Base-by-base conservation (phyloP, 2,113 vertebrate species). In the Phalacrocorax brasilianus region DNA sequence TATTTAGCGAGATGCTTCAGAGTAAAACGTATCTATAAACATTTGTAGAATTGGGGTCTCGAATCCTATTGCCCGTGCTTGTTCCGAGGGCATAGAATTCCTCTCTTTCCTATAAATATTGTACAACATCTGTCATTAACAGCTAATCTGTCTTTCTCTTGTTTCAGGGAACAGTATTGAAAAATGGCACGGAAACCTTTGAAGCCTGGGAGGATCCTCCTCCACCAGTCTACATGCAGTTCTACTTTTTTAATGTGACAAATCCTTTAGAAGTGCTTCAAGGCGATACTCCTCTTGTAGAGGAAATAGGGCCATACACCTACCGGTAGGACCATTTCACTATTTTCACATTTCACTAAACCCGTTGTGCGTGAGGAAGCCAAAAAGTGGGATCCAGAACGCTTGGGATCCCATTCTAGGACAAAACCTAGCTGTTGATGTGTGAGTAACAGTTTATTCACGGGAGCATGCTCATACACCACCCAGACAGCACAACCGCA, bases 171-270 rank as follows among this genome's bases (percentile, higher is more conserved):
- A 97, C 99, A 11, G 98, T 99, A 42, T 67, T 99, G 96, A 99
- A 97, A 11, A 99, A 99, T 30, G 99, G 99, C 45, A 99, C 99
- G 0, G 98, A 98, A 30, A 96, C 98, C 88, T 99, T 99, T 85
- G 97, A 98, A 74, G 97, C 98, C 65, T 99, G 99, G 99, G 98
- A 98, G 95, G 98, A 96, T 52, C 99, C 99, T 26, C 98, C 99
- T 28, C 98, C 99, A 30, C 99, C 99, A 1, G 98, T 99, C 75
- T 99, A 98, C 93, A 98, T 99, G 98, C 98, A 99, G 98, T 99
- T 98, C 94, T 99, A 98, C 97, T 99, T 99, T 93, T 99, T 99
- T 94, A 99, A 99, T 3, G 87, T 99, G 82, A 99, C 99, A 76
- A 99, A 99, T 33, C 98, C 98, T 50, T 78, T 98, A 5, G 99